These are phyloP conservation scores for Menidia beryllina DNA, from an alignment of 2,113 vertebrate species.

Conservation along the genomic window DNA sequence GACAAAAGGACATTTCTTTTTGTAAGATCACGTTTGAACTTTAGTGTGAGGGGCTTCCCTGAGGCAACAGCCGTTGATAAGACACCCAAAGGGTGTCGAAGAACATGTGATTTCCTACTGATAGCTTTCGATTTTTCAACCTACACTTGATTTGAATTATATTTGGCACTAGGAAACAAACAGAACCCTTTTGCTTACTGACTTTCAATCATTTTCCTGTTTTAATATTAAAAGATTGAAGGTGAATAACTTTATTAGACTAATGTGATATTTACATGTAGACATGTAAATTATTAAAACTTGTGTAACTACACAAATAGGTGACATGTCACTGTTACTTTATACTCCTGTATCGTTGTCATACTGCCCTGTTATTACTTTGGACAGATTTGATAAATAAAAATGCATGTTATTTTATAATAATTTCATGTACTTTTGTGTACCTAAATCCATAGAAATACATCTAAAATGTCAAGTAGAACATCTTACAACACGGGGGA, in stretches of 20 bases:
- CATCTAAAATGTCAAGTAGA: neutral
- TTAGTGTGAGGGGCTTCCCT: slow-evolving; percentile 18
- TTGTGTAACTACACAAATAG: neutral
- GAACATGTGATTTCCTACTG: slow-evolving; percentile 27
- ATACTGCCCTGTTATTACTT: neutral
- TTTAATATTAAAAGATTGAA: slow-evolving; percentile 24
- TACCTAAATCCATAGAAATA: neutral
- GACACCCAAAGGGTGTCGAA: slow-evolving; percentile 2
- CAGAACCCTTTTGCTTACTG: slow-evolving; percentile 1
- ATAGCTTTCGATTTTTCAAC: slow-evolving; percentile 26
- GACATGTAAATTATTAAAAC: slow-evolving; percentile 26
- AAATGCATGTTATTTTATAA: neutral
- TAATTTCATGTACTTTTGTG: neutral
- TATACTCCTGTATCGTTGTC: slow-evolving; percentile 3
- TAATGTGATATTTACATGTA: slow-evolving; percentile 27
- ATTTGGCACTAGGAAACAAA: slow-evolving; percentile 7
- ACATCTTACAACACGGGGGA: neutral
- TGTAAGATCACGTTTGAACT: slow-evolving; percentile 34
- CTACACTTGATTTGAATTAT: slow-evolving; percentile 30
- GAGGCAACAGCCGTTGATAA: slow-evolving; percentile 6
- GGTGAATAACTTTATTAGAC: slow-evolving; percentile 37
- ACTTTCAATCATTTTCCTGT: slow-evolving; percentile 15
- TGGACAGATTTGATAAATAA: slow-evolving; percentile 4
- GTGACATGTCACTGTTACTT: neutral
- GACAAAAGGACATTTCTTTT: slow-evolving; percentile 27